Evolutionary conservation across 2,797 vertebrate genomes (phyloP).

Genomic region (Catamblyrhynchus diadema): DNA sequence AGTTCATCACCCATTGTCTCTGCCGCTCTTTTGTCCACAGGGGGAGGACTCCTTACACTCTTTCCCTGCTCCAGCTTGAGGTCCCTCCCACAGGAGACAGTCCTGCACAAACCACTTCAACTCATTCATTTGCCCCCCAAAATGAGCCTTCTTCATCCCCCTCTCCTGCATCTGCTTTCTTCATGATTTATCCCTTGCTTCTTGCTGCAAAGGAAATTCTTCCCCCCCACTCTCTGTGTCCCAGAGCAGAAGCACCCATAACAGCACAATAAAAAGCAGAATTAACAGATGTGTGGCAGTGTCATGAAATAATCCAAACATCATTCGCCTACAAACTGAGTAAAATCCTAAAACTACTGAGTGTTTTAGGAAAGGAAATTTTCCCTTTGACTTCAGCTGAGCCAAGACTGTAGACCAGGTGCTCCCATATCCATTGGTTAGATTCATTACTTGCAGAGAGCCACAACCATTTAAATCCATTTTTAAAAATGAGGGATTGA

Average conservation of each 20-base stretch:
- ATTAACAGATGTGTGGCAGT: background rate
- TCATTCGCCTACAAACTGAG: background rate
- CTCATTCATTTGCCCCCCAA: background rate
- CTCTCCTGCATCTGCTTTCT: background rate
- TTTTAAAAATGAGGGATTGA: rapidly evolving
- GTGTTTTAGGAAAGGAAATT: background rate
- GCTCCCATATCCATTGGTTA: background rate
- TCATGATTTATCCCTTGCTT: background rate
- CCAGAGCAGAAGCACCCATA: background rate
- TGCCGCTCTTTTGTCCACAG: rapidly evolving
- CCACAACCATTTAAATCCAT: background rate
- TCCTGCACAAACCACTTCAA: background rate
- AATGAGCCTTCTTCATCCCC: background rate
- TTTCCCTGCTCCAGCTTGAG: background rate
- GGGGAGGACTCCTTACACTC: background rate
- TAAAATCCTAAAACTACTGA: background rate
- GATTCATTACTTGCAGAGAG: background rate
- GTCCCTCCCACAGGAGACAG: background rate
- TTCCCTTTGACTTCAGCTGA: background rate
- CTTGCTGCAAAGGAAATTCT: background rate
- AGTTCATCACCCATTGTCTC: background rate
- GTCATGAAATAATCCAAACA: background rate
- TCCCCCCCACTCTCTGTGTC: rapidly evolving
- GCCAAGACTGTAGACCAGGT: background rate
- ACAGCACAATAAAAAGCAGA: background rate